Conservation (phyloP, 2,888 invertebrate species). For the Diaprepes abbreviatus region DNA sequence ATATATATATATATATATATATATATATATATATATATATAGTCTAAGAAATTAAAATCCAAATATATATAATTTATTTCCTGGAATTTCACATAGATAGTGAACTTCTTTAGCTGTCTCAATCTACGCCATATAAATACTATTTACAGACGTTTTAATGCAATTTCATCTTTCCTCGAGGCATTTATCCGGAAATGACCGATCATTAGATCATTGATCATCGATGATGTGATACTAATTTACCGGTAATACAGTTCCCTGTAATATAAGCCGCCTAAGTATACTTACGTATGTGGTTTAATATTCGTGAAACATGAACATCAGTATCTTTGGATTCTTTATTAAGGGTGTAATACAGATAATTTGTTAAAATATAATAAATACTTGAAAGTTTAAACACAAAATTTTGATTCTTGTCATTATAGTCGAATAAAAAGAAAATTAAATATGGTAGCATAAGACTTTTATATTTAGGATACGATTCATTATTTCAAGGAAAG, state of each 20-base stretch:
- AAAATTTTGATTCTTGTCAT: too few relatives aligned
- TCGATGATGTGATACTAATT: conserved; percentile 15
- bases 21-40: too few relatives aligned
- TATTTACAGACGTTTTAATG: not conserved
- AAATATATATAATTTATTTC: too few relatives aligned
- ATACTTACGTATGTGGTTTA: conserved; percentile 5
- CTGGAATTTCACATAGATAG: not conserved
- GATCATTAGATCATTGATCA: conserved; percentile 19
- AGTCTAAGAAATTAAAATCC: too few relatives aligned
- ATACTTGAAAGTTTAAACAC: too few relatives aligned
- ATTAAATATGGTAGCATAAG: too few relatives aligned
- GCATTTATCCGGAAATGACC: conserved; percentile 11
- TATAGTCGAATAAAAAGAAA: too few relatives aligned
- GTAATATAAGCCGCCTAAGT: conserved; percentile 6
- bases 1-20: too few relatives aligned
- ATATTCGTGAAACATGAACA: conserved; percentile 10
- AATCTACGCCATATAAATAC: not conserved
- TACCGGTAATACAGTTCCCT: conserved; percentile 19
- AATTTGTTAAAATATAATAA: not conserved
- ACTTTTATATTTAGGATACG: too few relatives aligned
- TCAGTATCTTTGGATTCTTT: not conserved
- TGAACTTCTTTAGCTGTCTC: not conserved
- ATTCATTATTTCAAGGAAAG: too few relatives aligned
- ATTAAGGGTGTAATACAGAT: not conserved
- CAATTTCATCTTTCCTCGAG: conserved; percentile 8